phyloP scores from a whole-genome alignment of 1,140 invertebrate genomes.

The Drosophila melanica region DNA sequence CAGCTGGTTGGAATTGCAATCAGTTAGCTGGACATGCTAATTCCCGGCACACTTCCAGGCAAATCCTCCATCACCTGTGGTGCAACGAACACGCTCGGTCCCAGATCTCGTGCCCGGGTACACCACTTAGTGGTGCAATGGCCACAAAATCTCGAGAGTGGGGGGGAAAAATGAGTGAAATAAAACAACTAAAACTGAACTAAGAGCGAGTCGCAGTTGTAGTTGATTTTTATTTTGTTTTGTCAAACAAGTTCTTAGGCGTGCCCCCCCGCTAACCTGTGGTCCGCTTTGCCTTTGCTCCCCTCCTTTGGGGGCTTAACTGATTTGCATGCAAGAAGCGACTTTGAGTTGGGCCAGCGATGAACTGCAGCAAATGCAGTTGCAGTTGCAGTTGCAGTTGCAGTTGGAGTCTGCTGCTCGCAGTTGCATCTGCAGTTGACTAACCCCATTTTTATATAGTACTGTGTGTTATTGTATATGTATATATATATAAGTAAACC shows the following conservation, averaged over 20 bases:
- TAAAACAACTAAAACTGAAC: constrained; percentile 50
- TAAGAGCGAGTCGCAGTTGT: constrained; percentile 52
- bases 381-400: constrained; percentile 28
- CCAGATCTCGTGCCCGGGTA: constrained; percentile 27
- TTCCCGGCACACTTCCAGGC: constrained; percentile 67
- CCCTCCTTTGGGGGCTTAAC: constrained; percentile 42
- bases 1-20: constrained; percentile 10
- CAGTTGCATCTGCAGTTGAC: constrained; percentile 24
- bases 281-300: constrained; percentile 20
- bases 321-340: constrained; percentile 76
- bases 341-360: constrained; percentile 33
- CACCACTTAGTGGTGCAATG: constrained; percentile 52
- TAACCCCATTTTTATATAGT: constrained; percentile 41
- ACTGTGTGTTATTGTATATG: constrained; percentile 3
- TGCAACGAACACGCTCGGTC: constrained; percentile 24
- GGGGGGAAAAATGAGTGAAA: constrained; percentile 23
- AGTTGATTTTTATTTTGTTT: constrained; percentile 12
- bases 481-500: constrained; percentile 12
- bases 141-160: constrained; percentile 11
- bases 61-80: constrained; percentile 59
- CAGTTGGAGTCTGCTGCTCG: not conserved
- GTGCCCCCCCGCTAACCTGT: not conserved
- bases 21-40: constrained; percentile 53
- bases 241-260: constrained; percentile 65
- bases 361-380: constrained; percentile 39